Conservation (phyloP, 2,113 vertebrate genomes). For the Ammodytes dubius region DNA sequence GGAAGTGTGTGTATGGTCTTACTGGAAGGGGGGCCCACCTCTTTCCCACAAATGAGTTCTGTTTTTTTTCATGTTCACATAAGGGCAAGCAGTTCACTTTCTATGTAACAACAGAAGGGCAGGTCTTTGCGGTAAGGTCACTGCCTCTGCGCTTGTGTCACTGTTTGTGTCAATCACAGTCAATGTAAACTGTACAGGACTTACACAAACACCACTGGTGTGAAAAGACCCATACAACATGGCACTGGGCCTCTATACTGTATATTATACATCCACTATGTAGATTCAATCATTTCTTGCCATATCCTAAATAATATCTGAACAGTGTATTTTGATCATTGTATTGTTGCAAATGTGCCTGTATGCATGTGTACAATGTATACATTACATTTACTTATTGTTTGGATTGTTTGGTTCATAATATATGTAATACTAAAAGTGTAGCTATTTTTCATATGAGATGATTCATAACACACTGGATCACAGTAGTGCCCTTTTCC, state of each 20-base stretch:
- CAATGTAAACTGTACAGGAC: background rate
- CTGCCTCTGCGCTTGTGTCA: background rate
- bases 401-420: too few relatives aligned
- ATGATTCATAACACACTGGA: background rate
- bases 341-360: too few relatives aligned
- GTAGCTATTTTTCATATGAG: background rate
- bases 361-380: too few relatives aligned
- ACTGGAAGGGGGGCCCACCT: constrained; percentile 44
- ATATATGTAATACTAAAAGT: background rate
- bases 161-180: background rate
- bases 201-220: background rate
- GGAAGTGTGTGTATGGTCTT: constrained; percentile 50
- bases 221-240: background rate
- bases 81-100: constrained; percentile 39
- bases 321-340: background rate
- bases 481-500: background rate
- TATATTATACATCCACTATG: background rate
- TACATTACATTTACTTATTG: background rate
- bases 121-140: constrained; percentile 10
- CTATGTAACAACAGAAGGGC: background rate
- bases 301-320: background rate
- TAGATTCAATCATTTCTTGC: background rate
- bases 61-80: constrained; percentile 3
- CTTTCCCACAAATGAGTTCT: constrained; percentile 46
- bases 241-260: too few relatives aligned